Evolutionary conservation across 1,140 invertebrate genomes (phyloP).

Genomic region (Drosophila ambigua): DNA sequence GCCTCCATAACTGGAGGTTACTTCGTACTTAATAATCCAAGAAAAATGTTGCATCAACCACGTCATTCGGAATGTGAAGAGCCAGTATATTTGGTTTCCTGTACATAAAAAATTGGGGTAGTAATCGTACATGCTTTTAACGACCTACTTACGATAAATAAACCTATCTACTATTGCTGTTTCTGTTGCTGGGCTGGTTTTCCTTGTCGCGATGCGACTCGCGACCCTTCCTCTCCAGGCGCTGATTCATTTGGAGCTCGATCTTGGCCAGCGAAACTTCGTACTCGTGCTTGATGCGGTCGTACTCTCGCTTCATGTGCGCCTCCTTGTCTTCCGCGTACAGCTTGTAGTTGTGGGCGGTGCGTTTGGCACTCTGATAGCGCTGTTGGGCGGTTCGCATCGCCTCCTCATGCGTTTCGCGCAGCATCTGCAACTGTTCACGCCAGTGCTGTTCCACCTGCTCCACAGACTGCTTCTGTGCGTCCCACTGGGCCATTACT

Average conservation of each 20-base stretch:
- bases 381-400: slow-evolving; percentile 84
- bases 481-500: slow-evolving; percentile 80
- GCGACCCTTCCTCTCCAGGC: slow-evolving; percentile 52
- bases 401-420: slow-evolving; percentile 54
- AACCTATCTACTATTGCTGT: slow-evolving; percentile 16
- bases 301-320: slow-evolving; percentile 76
- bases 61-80: too few species aligned
- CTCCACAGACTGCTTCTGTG: slow-evolving; percentile 60
- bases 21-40: too few species aligned
- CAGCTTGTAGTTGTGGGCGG: slow-evolving; percentile 85
- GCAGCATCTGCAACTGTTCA: slow-evolving; percentile 54
- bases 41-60: too few species aligned
- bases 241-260: slow-evolving; percentile 65
- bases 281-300: slow-evolving; percentile 76
- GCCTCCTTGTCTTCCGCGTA: slow-evolving; percentile 81
- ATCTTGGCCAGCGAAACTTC: slow-evolving; percentile 70
- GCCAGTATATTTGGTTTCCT: too few species aligned
- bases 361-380: slow-evolving; percentile 86
- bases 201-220: slow-evolving; percentile 56
- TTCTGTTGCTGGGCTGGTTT: slow-evolving; percentile 59
- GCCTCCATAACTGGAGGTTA: too few species aligned
- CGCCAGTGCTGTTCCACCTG: slow-evolving; percentile 68
- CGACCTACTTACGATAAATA: slow-evolving; percentile 25
- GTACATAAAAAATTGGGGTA: slow-evolving; percentile 4
- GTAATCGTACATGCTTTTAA: slow-evolving; percentile 6